Conservation (phyloP, 2,888 invertebrate species). For the Tuta absoluta region DNA sequence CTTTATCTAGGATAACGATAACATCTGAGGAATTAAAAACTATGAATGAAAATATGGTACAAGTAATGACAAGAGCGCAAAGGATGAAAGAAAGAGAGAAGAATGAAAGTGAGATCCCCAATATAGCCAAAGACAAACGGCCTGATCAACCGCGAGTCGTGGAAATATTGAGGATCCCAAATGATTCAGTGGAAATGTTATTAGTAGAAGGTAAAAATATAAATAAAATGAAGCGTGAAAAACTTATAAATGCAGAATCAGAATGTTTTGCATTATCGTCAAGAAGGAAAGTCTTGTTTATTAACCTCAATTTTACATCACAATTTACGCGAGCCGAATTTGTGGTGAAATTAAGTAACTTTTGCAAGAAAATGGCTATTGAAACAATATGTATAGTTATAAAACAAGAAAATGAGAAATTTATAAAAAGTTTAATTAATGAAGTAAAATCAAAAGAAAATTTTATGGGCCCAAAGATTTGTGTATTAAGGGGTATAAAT, state of each 20-base stretch:
- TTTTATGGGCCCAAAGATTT: no score
- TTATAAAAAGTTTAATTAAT: conserved; percentile 15
- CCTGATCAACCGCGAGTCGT: conserved; percentile 30
- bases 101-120: no score
- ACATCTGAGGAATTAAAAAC: not conserved
- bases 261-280: not conserved
- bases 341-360: not conserved
- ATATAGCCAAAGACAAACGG: no score
- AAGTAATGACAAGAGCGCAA: not conserved
- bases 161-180: conserved; percentile 25
- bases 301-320: no score
- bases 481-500: no score
- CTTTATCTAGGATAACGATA: not conserved
- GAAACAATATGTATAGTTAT: conserved; percentile 26
- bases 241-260: no score
- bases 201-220: not conserved
- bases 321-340: no score
- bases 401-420: conserved; percentile 27
- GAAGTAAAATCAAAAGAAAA: no score
- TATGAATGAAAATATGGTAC: not conserved
- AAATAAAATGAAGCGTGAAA: not conserved
- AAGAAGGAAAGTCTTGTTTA: no score
- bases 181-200: conserved; percentile 25
- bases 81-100: not conserved
- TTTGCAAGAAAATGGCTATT: conserved; percentile 15